Base-by-base conservation (phyloP, 53 echinoderm and acorn worm genomes). In the Patiria pectinifera region DNA sequence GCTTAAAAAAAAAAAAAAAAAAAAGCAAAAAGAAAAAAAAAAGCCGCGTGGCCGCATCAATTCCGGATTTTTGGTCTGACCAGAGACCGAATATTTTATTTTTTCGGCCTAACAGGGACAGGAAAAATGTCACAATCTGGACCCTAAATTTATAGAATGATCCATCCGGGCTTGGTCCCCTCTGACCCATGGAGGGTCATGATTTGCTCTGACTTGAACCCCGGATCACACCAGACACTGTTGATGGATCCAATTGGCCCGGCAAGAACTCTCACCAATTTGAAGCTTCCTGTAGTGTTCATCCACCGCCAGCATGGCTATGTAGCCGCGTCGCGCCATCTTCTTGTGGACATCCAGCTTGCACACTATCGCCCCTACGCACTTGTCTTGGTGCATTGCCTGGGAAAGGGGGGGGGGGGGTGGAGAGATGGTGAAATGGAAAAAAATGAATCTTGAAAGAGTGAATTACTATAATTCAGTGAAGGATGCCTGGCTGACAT, bases 281-380 rank as follows among this genome's bases (percentile, higher is more conserved):
- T 99, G 96, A 78, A 91, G 87, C 88, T 96, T 97, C 94, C 99
- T 95, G 95, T 96, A 97, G 62, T 97, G 94, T 63, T 99, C 95
- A 82, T 99, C 99, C 2, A 99, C 99, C 14, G 99, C 99, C 78
- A 99, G 85, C 99, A 99, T 99, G 43, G 99, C 99, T 76, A 99
- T 99, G 93, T 99, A 99, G 46, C 99, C 99, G 13, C 99, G 91
- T 48, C 95, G 89, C 21, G 93, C 96, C 95, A 99, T 94, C 95
- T 99, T 99, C 92, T 99, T 99, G 85, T 99, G 99, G 16, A 97
- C 95, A 84, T 99, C 99, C 85, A 99, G 86, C 79, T 99, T 99
- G 89, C 99, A 99, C 45, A 99, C 99, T 53, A 99, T 99, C n/a
- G 99, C 97, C 43, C 99, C 99, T 0, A 99, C 99, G 94, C 99